Base-by-base conservation (phyloP, 2,797 vertebrate genomes). In the Bryconaethiops microstoma region DNA sequence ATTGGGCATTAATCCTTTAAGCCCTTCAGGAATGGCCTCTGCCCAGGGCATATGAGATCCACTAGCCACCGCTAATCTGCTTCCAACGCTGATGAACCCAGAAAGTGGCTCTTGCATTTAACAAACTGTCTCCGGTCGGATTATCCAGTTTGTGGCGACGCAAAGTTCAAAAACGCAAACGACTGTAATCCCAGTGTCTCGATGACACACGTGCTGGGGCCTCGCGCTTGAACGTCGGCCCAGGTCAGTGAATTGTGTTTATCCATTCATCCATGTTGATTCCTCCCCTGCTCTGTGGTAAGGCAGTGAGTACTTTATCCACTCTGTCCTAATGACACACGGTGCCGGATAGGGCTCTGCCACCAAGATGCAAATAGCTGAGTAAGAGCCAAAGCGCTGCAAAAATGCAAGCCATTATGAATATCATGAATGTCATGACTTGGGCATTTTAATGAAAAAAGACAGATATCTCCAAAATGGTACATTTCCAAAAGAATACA, bases 31-130 rank as follows among this genome's bases (percentile, higher is more conserved):
- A 91, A 92, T 94, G 93, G 90, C 91, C 92, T 92, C 91, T 94
- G 93, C 93, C 93, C 91, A 87, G 92, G 89, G 90, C 92, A 91
- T 93, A 94, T 94, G 93, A 94, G 92, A 93, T 94, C 93, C 91
- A 93, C 91, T 93, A 89, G 88, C 91, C 90, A 89, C 86, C 77
- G 87, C 90, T 94, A 95, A 94, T 94, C 93, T 94, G 93, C 84
- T 91, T 86, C 88, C 89, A 93, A 92, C 92, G 91, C 90, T 91
- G 90, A 93, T 92, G 91, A 93, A 92, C 90, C 89, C 90, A 93
- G 91, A 92, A 94, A 94, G 91, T 93, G 92, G 89, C 92, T 93
- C 85, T 90, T 91, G 91, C 89, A 78, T 92, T 92, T 92, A 93
- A 91, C 91, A 92, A 94, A 93, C 91, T 91, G 92, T 92, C 93